Evolutionary conservation across 1,140 invertebrate genomes (phyloP), one percentile per base, ranked within the genome.

Genomic region (Oryctes rhinoceros): DNA sequence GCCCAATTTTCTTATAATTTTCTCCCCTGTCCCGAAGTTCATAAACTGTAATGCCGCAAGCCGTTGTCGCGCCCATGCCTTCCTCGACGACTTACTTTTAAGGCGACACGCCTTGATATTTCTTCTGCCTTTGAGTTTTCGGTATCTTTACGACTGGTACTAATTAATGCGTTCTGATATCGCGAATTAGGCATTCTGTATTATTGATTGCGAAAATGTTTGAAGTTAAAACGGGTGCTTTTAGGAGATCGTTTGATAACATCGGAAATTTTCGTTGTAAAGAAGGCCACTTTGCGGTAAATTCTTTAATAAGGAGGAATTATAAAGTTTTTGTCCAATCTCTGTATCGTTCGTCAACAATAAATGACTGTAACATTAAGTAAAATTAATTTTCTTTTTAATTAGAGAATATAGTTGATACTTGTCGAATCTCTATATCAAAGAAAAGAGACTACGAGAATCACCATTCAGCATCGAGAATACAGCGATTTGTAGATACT

Each of bases 151-250:
- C n/a, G 53, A 18, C 53, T 18, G 18, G 53, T 59, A 59, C 15
- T 59, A 18, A 59, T 59, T 59, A 59, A 59, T 59, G 53, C 24
- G 53, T 6, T 18, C 7, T 59, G 53, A 59, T 59, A 59, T 59
- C 53, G 53, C 15, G 53, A 59, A 59, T 59, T 59, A 59, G 15
- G 53, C 15, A 18, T 18, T n/a, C 53, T 18, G 53, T 7, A 59
- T 59, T 59, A 59, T 59, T 59, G 53, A 59, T 59, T 59, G 53
- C 53, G 53, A 59, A 59, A 59, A n/a, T 59, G 53, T n/a, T 59
- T 59, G 13, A 59, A 59, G 53, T 59, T 59, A 59, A 59, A 59
- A 15, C 18, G 53, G 15, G 5, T 59, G 15, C 39, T 15, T 59
- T 59, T n/a, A 15, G 3, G 18, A n/a, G 7, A 18, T 3, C 4